A percentile compares a stretch with the other conserved stretches of the same genome.
phyloP scores from a whole-genome alignment of 2,888 invertebrate genomes.

The Athalia cordata region DNA sequence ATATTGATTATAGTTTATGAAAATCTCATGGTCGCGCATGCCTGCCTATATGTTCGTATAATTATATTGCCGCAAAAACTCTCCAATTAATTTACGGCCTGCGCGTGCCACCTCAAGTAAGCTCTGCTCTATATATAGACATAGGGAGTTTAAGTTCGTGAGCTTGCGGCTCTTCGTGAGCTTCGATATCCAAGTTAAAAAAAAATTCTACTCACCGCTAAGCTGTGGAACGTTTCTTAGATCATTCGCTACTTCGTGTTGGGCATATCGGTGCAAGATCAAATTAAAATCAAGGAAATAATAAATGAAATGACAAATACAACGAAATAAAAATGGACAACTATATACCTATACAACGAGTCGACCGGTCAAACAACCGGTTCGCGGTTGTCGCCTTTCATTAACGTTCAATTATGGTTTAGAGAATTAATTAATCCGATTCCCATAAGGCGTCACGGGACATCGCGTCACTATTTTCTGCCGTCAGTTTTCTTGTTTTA shows the following conservation, averaged over 20 bases:
- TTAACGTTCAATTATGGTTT: constrained; percentile 17
- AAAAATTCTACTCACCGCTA: background rate
- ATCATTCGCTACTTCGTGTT: background rate
- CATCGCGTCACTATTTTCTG: too few relatives aligned
- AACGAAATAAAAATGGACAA: background rate
- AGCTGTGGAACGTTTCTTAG: constrained; percentile 2
- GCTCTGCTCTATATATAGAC: constrained; percentile 60
- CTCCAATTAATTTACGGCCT: constrained; percentile 67
- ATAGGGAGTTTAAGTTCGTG: constrained; percentile 31
- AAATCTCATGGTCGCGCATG: background rate
- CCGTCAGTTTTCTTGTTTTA: too few relatives aligned
- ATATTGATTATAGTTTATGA: background rate
- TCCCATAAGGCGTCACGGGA: constrained; percentile 1
- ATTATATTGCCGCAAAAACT: constrained; percentile 55
- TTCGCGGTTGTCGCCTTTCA: constrained; percentile 7
- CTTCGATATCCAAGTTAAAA: background rate
- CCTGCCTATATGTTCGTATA: background rate
- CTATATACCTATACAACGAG: background rate
- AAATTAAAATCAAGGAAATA: background rate
- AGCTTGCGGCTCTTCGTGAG: constrained; percentile 1
- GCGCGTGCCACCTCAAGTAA: constrained; percentile 65
- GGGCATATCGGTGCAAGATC: background rate
- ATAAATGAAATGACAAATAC: background rate
- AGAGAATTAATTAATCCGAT: constrained; percentile 31
- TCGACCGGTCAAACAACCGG: constrained; percentile 26